phyloP scores from a whole-genome alignment of 92 coral and sea anemone genomes.

The Zoanthus sansibaricus region DNA sequence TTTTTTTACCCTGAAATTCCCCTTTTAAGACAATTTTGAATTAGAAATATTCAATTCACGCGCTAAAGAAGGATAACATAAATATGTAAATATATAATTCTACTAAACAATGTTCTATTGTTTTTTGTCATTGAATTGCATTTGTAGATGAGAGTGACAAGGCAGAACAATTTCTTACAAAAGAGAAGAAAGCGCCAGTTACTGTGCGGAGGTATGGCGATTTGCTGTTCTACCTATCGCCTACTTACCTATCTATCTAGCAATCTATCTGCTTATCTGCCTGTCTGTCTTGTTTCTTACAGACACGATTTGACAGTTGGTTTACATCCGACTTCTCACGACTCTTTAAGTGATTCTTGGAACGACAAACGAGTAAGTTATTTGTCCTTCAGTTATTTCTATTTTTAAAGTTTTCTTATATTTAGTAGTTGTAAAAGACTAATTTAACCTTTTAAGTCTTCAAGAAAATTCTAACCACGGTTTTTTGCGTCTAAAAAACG shows the following conservation, averaged over 20 bases:
- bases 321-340: constrained; percentile 80
- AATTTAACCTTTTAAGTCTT: no score
- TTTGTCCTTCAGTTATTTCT: neutral
- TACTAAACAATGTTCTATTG: neutral
- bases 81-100: neutral
- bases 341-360: constrained; percentile 42
- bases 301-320: constrained; percentile 82
- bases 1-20: no score
- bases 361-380: constrained; percentile 15
- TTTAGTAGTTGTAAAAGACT: neutral
- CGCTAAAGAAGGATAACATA: no score
- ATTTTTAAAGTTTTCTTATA: neutral
- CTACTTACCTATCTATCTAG: neutral
- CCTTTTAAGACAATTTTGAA: no score
- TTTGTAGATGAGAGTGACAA: constrained; percentile 50
- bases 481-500: no score
- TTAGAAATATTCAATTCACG: no score
- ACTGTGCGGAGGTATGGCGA: constrained; percentile 68
- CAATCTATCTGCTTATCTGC: neutral
- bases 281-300: constrained; percentile 2
- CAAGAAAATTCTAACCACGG: no score
- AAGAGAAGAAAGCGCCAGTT: constrained; percentile 41
- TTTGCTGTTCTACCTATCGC: neutral
- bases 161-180: constrained; percentile 68
- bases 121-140: neutral